Evolutionary conservation across 1,140 invertebrate genomes (phyloP), one percentile per base, ranked within the genome.

Genomic region (Colletes gigas): DNA sequence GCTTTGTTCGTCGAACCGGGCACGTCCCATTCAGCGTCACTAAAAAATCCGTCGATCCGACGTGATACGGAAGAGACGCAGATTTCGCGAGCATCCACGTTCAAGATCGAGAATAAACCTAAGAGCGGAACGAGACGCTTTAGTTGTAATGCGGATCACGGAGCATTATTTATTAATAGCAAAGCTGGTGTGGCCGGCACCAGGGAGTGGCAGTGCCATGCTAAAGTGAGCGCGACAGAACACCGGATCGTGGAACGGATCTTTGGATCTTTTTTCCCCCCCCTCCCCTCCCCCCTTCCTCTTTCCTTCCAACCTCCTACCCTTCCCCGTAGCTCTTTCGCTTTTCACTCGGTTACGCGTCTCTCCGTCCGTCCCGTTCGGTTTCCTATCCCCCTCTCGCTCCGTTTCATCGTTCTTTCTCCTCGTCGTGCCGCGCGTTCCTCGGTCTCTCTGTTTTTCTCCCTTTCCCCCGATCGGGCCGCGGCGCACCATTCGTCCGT

Each of bases 101-200:
- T 74, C 54, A 50, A 15, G 73, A 63, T 69, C 39, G 57, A 44
- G 57, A 65, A 77, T 70, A 70, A 81, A 68, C 65, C 19, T 21
- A 14, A 60, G 50, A 77, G 81, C 44, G 68, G 76, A 72, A 82
- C 81, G 76, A 82, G 76, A 39, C 76, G 76, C 30, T 85, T 87
- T 86, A 80, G 84, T 86, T 79, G 77, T 87, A 86, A 87, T 70
- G 84, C 81, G 77, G 68, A 83, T 81, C 85, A 86, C 73, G 70
- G 76, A 77, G 83, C 81, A 86, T 86, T 86, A 86, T 87, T 87
- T 87, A 87, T 87, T 87, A 87, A 87, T 87, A 87, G 84, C 85
- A 86, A 86, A 87, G 63, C 71, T 73, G 81, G 60, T 71, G 71
- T 80, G 57, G 75, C 62, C 76, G 68, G 47, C 71, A 71, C 70